These are phyloP conservation scores for Centroberyx gerrardi DNA, from an alignment of 2,797 vertebrate genomes.

Conservation along the genomic window DNA sequence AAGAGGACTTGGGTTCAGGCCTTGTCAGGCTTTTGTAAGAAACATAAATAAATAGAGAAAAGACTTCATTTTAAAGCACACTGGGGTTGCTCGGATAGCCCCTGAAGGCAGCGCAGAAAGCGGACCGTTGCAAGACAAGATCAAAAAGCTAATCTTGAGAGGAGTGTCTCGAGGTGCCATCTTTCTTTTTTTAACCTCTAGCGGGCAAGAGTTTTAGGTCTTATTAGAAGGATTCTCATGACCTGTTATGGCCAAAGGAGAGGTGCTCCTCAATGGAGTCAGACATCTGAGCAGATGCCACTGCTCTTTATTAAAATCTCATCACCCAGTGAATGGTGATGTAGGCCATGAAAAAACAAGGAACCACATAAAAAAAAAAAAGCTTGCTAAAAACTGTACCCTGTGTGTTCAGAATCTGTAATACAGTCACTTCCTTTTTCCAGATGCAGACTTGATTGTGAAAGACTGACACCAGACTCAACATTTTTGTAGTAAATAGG, in stretches of 20 bases:
- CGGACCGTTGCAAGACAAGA: conserved; percentile 50
- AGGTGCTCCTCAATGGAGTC: background rate
- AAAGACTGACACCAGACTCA: background rate
- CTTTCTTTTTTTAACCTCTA: conserved; percentile 39
- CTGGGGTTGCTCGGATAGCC: conserved; percentile 57
- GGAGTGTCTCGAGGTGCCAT: conserved; percentile 50
- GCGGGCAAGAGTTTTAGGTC: conserved; percentile 27
- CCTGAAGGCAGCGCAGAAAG: conserved; percentile 46
- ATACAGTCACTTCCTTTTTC: background rate
- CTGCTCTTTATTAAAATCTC: conserved; percentile 2
- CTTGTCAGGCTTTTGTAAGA: conserved; percentile 69
- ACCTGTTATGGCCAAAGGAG: conserved; percentile 56
- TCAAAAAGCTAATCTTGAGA: conserved; percentile 56
- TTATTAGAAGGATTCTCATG: conserved; percentile 44
- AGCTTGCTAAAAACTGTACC: background rate
- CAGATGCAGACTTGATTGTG: background rate
- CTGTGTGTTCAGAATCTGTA: background rate
- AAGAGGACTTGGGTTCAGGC: conserved; percentile 70
- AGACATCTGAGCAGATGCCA: background rate
- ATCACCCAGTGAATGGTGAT: too few species aligned
- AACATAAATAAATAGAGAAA: conserved; percentile 81
- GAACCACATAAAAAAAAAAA: background rate
- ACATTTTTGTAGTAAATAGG: background rate
- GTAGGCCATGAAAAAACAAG: too few species aligned
- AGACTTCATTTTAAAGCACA: conserved; percentile 77